Percentiles rank a stretch among this genome's conserved stretches.
phyloP scores from a whole-genome alignment of 2,888 invertebrate species.

The Eutolmus rufibarbis region DNA sequence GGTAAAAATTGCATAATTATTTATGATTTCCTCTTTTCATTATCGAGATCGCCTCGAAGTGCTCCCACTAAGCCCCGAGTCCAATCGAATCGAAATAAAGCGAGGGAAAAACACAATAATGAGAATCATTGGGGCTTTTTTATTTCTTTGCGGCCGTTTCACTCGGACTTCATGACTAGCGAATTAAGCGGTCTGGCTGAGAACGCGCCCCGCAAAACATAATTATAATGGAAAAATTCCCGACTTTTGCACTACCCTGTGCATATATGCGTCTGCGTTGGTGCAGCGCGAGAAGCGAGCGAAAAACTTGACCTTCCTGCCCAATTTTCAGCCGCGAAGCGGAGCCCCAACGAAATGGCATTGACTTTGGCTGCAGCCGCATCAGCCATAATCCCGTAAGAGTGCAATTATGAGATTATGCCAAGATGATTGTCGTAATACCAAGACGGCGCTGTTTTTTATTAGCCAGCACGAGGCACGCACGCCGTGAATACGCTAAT shows the following conservation, averaged over 20 bases:
- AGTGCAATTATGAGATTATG: slow-evolving; percentile 23
- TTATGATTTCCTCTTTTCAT: background rate
- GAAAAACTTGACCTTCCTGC: slow-evolving; percentile 7
- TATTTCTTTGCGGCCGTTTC: background rate
- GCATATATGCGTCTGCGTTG: background rate
- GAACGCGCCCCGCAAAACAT: background rate
- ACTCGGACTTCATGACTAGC: background rate
- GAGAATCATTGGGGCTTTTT: background rate
- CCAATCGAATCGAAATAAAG: background rate
- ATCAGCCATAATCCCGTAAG: background rate
- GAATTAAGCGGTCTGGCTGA: background rate
- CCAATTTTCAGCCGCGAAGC: background rate
- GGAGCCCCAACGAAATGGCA: background rate
- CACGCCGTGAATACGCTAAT: slow-evolving; percentile 16
- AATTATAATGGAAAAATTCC: background rate
- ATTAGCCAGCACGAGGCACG: slow-evolving; percentile 19
- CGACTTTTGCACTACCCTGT: background rate
- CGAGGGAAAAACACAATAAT: background rate
- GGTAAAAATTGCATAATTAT: background rate
- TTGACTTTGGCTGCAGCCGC: slow-evolving; percentile 3
- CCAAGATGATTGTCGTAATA: slow-evolving; percentile 10
- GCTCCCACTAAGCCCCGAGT: background rate
- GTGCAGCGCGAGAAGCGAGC: background rate
- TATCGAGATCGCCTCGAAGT: background rate
- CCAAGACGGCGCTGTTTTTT: slow-evolving; percentile 7